phyloP scores from a whole-genome alignment of 2,888 invertebrate species.

The Drosophila anomalata region DNA sequence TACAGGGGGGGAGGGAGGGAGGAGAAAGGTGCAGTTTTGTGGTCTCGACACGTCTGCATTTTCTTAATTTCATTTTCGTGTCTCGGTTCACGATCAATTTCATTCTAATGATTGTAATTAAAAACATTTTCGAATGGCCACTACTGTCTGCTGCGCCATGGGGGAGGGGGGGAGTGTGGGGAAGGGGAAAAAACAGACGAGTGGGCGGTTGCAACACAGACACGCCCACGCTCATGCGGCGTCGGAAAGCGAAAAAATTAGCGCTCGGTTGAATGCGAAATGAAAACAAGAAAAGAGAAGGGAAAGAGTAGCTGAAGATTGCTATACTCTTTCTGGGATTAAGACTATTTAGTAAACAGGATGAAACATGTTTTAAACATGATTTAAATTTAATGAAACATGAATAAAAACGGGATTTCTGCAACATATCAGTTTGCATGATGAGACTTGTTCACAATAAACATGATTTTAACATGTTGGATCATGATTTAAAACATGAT shows the following conservation, averaged over 20 bases:
- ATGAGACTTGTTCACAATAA: no score
- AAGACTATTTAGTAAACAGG: no score
- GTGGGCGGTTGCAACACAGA: conserved; percentile 22
- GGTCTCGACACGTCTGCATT: conserved; percentile 38
- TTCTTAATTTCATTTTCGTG: conserved; percentile 74
- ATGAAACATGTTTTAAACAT: no score
- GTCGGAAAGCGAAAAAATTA: conserved; percentile 46
- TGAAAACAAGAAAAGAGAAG: conserved; percentile 2
- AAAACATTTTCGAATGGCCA: conserved; percentile 58
- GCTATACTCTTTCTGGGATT: background rate
- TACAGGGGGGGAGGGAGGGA: no score
- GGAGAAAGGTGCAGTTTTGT: conserved; percentile 21
- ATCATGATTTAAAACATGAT: no score
- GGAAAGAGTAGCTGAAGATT: background rate
- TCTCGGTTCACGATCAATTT: conserved; percentile 73
- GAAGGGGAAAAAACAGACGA: background rate
- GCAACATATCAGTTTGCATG: no score
- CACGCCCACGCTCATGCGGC: conserved; percentile 64
- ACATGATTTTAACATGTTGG: no score
- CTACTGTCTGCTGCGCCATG: background rate
- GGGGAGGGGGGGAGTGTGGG: no score
- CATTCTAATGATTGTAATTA: conserved; percentile 74
- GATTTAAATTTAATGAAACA: no score
- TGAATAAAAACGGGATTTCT: no score
- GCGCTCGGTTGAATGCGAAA: conserved; percentile 59